Base-by-base conservation (phyloP, 2,113 vertebrate species). In the Amblyornis subalaris region DNA sequence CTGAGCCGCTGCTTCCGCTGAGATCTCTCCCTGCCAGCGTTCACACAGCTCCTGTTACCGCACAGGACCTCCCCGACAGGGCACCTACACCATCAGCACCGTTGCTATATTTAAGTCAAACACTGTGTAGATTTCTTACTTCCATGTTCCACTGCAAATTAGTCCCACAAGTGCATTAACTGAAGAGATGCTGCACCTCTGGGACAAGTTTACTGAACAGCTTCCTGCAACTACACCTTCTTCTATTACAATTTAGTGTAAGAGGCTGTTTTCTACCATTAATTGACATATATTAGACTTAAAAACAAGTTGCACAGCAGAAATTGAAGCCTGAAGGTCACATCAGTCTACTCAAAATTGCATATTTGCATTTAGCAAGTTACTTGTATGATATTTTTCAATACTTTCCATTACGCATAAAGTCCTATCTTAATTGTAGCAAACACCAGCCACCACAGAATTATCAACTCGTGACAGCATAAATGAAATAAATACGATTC, bases 1-100 rank as follows among this genome's bases (percentile, higher is more conserved):
- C 38, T 6, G 54, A 72, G 67, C 31, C 0, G 0, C 55, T 35
- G 24, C 9, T 75, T 72, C 45, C 0, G 0, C 47, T 18, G 36
- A 0, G 23, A 38, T 38, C 42, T 70, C 29, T 58, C 35, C 58
- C 38, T 3, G 3, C 24, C 40, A 55, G 45, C 2, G 1, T 4
- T 45, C 54, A 8, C 50, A 16, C 1, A 24, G 31, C 35, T 31
- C 55, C 57, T n/a, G 8, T 24, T 3, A 28, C 61, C 25, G 44
- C 51, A 14, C 17, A 55, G 29, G 54, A 62, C 40, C 42, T 10
- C 17, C 29, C 48, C 33, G 14, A 55, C 0, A 0, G 14, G 38
- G 7, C 22, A 54, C 60, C 75, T 28, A n/a, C 22, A 36, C 14
- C 19, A 90, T 4, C 69, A 89, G 40, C 72, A 71, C 7, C 0